These are phyloP conservation scores for Chiroxiphia lanceolata DNA, from an alignment of 2,797 vertebrate species.

Conservation along the genomic window DNA sequence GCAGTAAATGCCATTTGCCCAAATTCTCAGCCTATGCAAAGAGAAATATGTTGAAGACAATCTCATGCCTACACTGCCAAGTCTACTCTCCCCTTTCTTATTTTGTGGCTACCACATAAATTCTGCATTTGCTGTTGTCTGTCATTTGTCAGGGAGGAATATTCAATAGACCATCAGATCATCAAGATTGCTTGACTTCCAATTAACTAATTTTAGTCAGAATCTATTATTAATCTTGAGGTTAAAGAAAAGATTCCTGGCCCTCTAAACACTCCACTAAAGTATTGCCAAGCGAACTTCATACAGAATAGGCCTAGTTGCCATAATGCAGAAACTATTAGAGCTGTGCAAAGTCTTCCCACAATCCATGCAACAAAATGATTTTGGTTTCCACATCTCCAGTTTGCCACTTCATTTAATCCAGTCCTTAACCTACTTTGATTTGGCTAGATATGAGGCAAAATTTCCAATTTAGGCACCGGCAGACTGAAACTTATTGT, in stretches of 20 bases:
- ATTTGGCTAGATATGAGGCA: background rate
- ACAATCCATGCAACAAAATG: fast-evolving
- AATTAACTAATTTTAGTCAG: background rate
- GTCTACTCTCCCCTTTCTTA: background rate
- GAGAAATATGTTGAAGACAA: background rate
- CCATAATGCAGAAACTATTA: background rate
- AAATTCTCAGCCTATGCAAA: background rate
- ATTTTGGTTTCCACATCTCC: background rate
- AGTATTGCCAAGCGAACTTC: background rate
- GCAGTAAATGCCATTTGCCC: background rate
- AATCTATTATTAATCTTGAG: background rate
- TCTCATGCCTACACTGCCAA: background rate
- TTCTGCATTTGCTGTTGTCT: background rate
- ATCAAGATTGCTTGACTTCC: background rate
- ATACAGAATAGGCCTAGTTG: background rate
- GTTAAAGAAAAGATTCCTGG: background rate
- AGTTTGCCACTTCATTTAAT: background rate
- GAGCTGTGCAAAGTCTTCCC: background rate
- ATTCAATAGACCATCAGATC: background rate
- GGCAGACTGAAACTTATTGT: background rate
- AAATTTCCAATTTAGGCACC: background rate
- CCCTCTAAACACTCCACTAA: background rate
- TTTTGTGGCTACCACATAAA: background rate
- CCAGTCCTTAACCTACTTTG: background rate
- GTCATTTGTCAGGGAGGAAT: background rate